Evolutionary conservation across 2,888 invertebrate species (phyloP).

Genomic region (Euproctis similis): DNA sequence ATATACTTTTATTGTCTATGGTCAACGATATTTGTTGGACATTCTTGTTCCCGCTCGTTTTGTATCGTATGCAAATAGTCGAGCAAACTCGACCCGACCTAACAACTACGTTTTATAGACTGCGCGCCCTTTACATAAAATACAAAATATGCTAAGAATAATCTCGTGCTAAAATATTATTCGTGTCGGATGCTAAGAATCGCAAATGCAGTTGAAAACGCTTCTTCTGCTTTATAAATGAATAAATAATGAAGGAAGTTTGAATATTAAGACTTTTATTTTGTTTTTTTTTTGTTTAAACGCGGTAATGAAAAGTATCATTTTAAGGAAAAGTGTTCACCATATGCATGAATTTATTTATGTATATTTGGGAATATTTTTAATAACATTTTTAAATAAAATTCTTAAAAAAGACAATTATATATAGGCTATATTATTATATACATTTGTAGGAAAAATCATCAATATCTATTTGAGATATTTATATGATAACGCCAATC

Average conservation of each 20-base stretch:
- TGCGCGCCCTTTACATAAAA: conserved; percentile 39
- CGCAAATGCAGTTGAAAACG: conserved; percentile 28
- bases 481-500: too few species aligned
- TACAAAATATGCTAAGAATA: conserved; percentile 39
- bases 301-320: too few species aligned
- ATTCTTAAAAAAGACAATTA: too few species aligned
- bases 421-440: too few species aligned
- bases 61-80: conserved; percentile 71
- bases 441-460: too few species aligned
- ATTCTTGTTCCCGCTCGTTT: conserved; percentile 52
- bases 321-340: too few species aligned
- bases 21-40: conserved; percentile 62
- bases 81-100: conserved; percentile 55
- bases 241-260: conserved; percentile 22
- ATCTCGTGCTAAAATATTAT: conserved; percentile 29
- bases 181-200: conserved; percentile 27
- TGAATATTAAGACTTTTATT: conserved; percentile 16
- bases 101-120: conserved; percentile 59
- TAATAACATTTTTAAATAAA: too few species aligned
- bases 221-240: conserved; percentile 24
- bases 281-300: too few species aligned
- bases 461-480: too few species aligned
- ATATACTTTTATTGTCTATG: conserved; percentile 70
- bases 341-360: too few species aligned
- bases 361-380: too few species aligned